Percentiles rank a stretch among this genome's conserved stretches.
Conservation (phyloP, 2,113 vertebrate genomes). For the Sorex fumeus region DNA sequence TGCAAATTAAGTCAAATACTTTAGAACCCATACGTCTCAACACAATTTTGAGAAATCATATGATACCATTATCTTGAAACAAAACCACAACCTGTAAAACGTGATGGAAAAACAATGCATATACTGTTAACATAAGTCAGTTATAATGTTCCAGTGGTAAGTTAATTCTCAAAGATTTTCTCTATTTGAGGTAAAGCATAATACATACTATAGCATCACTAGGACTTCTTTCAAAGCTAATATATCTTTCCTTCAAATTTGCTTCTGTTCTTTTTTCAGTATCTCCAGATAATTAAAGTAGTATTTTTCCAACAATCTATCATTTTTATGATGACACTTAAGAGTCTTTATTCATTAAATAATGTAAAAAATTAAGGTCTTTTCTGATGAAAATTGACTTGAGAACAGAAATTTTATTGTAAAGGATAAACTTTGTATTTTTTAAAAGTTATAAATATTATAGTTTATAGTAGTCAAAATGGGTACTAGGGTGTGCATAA, state of each 20-base stretch:
- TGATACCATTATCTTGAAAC: not conserved
- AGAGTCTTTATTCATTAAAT: not conserved
- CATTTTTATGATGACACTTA: not conserved
- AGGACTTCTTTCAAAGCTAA: not conserved
- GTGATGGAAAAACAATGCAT: not conserved
- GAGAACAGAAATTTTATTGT: not conserved
- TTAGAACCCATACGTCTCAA: no score
- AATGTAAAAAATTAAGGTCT: not conserved
- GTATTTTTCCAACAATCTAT: not conserved
- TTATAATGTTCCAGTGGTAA: not conserved
- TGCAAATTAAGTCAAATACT: no score
- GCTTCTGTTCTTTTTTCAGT: not conserved
- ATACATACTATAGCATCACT: not conserved
- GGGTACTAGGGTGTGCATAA: no score
- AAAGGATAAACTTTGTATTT: not conserved
- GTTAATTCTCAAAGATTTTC: not conserved
- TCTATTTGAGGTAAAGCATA: not conserved
- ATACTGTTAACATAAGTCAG: not conserved
- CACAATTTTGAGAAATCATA: not conserved
- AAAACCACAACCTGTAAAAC: not conserved
- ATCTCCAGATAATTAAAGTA: not conserved
- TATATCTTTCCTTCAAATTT: not conserved
- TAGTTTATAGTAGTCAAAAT: not conserved
- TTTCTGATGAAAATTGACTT: not conserved
- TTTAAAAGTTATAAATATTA: not conserved